These are phyloP conservation scores for Castor canadensis DNA, from an alignment of 2,113 vertebrate species.

Conservation along the genomic window DNA sequence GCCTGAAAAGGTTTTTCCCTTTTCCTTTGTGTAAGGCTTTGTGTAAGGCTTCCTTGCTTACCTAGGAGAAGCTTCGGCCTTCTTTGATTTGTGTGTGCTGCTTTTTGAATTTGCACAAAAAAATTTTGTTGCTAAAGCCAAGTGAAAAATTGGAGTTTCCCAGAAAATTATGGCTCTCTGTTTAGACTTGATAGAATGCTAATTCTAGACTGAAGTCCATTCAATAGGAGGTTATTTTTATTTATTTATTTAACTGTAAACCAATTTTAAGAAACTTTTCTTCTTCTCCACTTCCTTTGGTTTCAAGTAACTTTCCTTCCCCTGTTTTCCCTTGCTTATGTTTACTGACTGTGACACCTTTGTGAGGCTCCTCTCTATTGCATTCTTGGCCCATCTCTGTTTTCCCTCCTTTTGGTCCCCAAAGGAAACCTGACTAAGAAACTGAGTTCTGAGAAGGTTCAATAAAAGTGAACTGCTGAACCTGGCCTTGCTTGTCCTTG, in stretches of 20 bases:
- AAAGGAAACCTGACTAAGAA: constrained; percentile 35
- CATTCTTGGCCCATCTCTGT: constrained; percentile 28
- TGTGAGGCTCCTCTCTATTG: neutral
- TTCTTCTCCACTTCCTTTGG: neutral
- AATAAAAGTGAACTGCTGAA: constrained; percentile 59
- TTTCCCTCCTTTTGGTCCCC: constrained; percentile 41
- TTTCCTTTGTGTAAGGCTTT: neutral
- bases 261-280: neutral
- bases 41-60: neutral
- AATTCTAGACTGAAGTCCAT: neutral
- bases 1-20: constrained; percentile 48
- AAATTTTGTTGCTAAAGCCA: constrained; percentile 18
- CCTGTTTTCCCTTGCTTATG: neutral
- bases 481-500: constrained; percentile 31
- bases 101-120: constrained; percentile 30
- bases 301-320: neutral
- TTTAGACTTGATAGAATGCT: constrained; percentile 52
- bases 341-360: constrained; percentile 25
- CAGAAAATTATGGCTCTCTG: constrained; percentile 43
- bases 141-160: constrained; percentile 37
- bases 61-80: neutral
- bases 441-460: neutral
- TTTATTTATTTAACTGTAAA: neutral
- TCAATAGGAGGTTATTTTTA: neutral
- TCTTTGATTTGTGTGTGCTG: neutral